These are phyloP conservation scores for Philaethria dido DNA, from an alignment of 2,888 invertebrate species.

Conservation along the genomic window DNA sequence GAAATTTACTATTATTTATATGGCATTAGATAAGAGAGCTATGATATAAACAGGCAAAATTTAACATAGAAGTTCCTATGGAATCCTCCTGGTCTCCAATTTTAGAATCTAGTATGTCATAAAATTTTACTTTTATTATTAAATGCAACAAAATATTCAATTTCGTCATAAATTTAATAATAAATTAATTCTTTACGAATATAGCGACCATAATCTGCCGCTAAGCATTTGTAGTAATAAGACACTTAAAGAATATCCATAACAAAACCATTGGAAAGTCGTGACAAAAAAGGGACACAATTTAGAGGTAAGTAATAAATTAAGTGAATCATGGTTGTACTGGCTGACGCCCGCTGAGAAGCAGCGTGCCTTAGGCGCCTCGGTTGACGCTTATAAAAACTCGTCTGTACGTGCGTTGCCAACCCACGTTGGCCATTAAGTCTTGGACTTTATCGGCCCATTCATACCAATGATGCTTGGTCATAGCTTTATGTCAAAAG, in stretches of 20 bases:
- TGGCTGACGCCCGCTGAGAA: conserved; percentile 66
- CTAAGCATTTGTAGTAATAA: conserved; percentile 25
- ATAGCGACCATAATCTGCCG: background rate
- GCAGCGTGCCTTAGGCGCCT: conserved; percentile 68
- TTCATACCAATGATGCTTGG: conserved; percentile 68
- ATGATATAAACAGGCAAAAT: no score
- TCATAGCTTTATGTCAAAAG: conserved; percentile 58
- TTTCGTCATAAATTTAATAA: conserved; percentile 2
- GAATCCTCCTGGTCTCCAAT: no score
- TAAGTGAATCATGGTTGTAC: conserved; percentile 60
- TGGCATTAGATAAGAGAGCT: no score
- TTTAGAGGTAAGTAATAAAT: conserved; percentile 71
- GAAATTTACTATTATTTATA: no score
- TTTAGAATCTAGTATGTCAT: background rate
- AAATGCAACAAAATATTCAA: background rate
- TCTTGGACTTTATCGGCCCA: conserved; percentile 72
- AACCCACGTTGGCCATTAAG: conserved; percentile 72
- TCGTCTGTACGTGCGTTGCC: conserved; percentile 57
- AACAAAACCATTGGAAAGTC: conserved; percentile 44
- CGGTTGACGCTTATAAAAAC: conserved; percentile 67
- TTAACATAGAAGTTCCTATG: no score
- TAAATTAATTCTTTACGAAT: conserved; percentile 15
- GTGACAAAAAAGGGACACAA: conserved; percentile 52
- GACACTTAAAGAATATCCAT: conserved; percentile 34
- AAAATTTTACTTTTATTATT: background rate